Evolutionary conservation across 2,113 vertebrate genomes (phyloP).

Genomic region (Mandrillus leucophaeus): DNA sequence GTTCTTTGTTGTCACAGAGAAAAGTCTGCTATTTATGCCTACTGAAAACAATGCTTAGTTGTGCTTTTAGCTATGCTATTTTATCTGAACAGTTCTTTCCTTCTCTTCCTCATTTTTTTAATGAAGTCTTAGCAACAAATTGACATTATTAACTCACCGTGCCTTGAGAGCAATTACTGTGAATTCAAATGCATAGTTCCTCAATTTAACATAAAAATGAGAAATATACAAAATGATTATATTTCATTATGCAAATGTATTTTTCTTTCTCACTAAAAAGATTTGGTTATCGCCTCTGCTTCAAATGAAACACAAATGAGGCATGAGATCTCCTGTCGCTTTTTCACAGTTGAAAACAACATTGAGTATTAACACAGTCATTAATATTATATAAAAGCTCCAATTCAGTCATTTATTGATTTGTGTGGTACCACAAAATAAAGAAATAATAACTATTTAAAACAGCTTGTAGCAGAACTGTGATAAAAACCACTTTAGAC

Average conservation of each 20-base stretch:
- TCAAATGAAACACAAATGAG: conserved; percentile 71
- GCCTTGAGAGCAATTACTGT: conserved; percentile 56
- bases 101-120: conserved; percentile 40
- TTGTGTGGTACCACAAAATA: conserved; percentile 42
- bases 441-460: conserved; percentile 23
- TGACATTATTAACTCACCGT: conserved; percentile 66
- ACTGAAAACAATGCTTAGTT: conserved; percentile 42
- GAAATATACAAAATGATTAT: conserved; percentile 63
- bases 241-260: conserved; percentile 57
- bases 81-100: conserved; percentile 36
- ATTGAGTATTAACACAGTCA: conserved; percentile 58
- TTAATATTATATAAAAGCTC: conserved; percentile 67
- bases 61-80: conserved; percentile 59
- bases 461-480: background rate
- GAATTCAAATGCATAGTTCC: conserved; percentile 61
- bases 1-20: conserved; percentile 36
- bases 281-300: conserved; percentile 69
- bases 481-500: conserved; percentile 32
- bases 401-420: conserved; percentile 65
- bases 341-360: conserved; percentile 69
- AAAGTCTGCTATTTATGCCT: conserved; percentile 55
- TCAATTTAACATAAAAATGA: conserved; percentile 73
- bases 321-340: conserved; percentile 56
- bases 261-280: conserved; percentile 64
- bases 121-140: conserved; percentile 58